A percentile compares a stretch with the other conserved stretches of the same genome.
These are phyloP conservation scores for Drosophila yooni DNA, from an alignment of 2,888 invertebrate genomes.

Conservation along the genomic window DNA sequence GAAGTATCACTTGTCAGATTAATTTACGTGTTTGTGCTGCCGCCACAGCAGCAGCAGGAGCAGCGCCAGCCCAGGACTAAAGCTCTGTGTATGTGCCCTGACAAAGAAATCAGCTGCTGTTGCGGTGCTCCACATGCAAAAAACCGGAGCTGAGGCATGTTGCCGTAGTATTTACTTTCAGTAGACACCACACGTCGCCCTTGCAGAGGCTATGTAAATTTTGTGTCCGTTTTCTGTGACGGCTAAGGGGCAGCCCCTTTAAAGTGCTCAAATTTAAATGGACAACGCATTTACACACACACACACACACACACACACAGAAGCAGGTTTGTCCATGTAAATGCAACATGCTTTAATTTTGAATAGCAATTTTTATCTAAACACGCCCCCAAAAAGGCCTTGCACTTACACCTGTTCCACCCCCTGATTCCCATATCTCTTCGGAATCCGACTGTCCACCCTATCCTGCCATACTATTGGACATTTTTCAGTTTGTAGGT, in stretches of 20 bases:
- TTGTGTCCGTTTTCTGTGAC: slow-evolving; percentile 26
- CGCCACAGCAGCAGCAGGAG: slow-evolving; percentile 60
- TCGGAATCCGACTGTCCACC: neutral
- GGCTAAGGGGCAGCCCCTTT: slow-evolving; percentile 45
- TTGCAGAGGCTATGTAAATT: slow-evolving; percentile 50
- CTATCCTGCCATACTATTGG: slow-evolving; percentile 47
- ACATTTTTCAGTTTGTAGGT: slow-evolving; percentile 62
- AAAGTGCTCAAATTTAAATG: slow-evolving; percentile 71
- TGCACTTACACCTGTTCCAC: slow-evolving; percentile 23
- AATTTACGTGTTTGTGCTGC: slow-evolving; percentile 84
- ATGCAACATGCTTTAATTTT: slow-evolving; percentile 64
- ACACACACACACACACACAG: slow-evolving; percentile 2
- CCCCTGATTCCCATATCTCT: neutral
- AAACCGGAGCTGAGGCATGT: slow-evolving; percentile 68
- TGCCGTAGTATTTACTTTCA: slow-evolving; percentile 72
- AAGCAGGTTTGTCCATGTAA: slow-evolving; percentile 24
- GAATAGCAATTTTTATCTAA: slow-evolving; percentile 45
- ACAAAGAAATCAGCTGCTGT: slow-evolving; percentile 77
- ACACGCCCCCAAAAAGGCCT: slow-evolving; percentile 35
- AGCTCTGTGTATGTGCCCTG: slow-evolving; percentile 55
- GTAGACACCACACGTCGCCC: slow-evolving; percentile 30
- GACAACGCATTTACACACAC: slow-evolving; percentile 50
- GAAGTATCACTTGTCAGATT: slow-evolving; percentile 85
- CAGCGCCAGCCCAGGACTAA: slow-evolving; percentile 21
- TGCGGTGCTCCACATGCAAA: slow-evolving; percentile 63